Evolutionary conservation across 2,888 invertebrate genomes (phyloP).

Genomic region (Heliconius hortense): DNA sequence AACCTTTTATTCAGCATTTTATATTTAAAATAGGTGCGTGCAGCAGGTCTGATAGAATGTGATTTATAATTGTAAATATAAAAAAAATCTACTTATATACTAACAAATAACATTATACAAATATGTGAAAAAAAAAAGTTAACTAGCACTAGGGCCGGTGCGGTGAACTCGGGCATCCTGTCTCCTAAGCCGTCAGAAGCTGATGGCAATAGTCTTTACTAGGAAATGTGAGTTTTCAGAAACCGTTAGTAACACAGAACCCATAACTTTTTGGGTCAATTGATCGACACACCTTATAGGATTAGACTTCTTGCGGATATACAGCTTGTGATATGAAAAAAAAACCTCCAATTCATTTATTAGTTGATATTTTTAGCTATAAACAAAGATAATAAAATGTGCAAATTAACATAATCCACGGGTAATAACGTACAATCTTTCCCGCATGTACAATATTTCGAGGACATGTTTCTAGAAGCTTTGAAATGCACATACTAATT

Average conservation of each 20-base stretch:
- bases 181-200: conserved; percentile 63
- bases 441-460: conserved; percentile 66
- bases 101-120: no score
- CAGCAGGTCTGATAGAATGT: not conserved
- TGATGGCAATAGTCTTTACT: conserved; percentile 62
- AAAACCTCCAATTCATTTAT: not conserved
- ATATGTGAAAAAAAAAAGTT: conserved; percentile 62
- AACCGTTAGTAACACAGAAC: conserved; percentile 69
- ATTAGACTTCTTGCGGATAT: conserved; percentile 44
- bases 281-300: conserved; percentile 56
- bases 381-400: conserved; percentile 22
- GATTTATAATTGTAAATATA: not conserved
- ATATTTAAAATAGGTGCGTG: no score
- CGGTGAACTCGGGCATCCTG: conserved; percentile 74
- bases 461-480: conserved; percentile 61
- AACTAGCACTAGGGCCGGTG: conserved; percentile 63
- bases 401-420: conserved; percentile 68
- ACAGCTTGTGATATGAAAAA: conserved; percentile 20
- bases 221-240: conserved; percentile 78
- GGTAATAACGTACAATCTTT: conserved; percentile 68
- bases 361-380: conserved; percentile 13
- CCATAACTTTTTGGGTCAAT: conserved; percentile 69
- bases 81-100: not conserved
- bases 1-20: not conserved
- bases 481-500: conserved; percentile 37